Evolutionary conservation across 1,140 invertebrate species (phyloP), one percentile per base, ranked within the genome.

Genomic region (Trichoplusia ni): DNA sequence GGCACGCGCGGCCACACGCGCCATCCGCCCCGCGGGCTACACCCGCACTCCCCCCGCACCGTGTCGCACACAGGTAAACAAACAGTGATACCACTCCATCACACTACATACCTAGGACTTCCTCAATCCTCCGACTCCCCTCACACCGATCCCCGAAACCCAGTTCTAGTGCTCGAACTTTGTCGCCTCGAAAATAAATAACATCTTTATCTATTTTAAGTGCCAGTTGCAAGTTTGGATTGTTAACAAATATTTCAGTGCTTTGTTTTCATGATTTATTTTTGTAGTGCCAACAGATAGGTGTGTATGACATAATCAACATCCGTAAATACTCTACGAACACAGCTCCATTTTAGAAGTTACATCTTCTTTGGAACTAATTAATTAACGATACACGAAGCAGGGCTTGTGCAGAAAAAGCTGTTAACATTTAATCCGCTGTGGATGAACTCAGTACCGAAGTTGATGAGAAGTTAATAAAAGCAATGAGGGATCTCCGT

Each of bases 1-100:
- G 78, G 82, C 79, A 79, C 74, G 77, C 77, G 81, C 79, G 83
- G 77, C 68, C 78, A 84, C 77, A 86, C 85, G 85, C 82, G 80
- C 76, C 63, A 21, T 38, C 47, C 38, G 54, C 38, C n/a, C n/a
- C 68, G 81, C 79, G 83, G 81, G 74, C 66, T 72, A 77, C 71
- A 70, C 73, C 74, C 67, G 70, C 77, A 63, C 64, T 73, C 60
- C 46, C 79, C 80, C 49, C 53, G 37, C 66, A 44, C 42, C 67
- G 47, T 67, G 69, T 61, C 73, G 56, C 54, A 69, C 60, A 64
- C 81, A 86, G 83, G 83, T 88, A 88, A 88, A 84, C 73, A 82
- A 69, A 56, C 37, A 58, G 40, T 46, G 42, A 7, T 21, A 38
- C 47, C 51, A 31, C 4, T 21, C 37, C n/a, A 14, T 21, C 56